A percentile compares a stretch with the other conserved stretches of the same genome.
Conservation (phyloP, 2,888 invertebrate genomes). For the Tineola bisselliella region DNA sequence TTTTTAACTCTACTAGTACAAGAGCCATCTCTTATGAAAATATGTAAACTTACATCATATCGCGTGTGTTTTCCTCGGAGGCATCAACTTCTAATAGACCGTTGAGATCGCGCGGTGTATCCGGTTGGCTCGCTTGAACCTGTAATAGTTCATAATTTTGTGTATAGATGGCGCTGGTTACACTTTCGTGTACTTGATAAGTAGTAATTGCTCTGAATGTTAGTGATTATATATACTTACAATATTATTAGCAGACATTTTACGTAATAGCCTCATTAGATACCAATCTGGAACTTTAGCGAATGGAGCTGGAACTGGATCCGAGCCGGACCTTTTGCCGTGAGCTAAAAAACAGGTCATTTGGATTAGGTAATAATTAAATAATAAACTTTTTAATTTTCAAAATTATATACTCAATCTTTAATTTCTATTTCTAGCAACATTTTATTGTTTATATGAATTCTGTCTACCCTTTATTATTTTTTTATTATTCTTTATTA, state of each 20-base stretch:
- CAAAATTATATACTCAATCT: too few species aligned
- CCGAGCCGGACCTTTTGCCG: slow-evolving; percentile 68
- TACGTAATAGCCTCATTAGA: slow-evolving; percentile 42
- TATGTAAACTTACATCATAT: slow-evolving; percentile 30
- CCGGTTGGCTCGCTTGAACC: slow-evolving; percentile 31
- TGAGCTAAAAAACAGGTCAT: slow-evolving; percentile 56
- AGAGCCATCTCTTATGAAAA: slow-evolving; percentile 19
- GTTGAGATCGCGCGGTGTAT: slow-evolving; percentile 30
- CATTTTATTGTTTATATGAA: too few species aligned
- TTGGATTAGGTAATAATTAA: too few species aligned
- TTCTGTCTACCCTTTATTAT: too few species aligned
- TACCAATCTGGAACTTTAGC: slow-evolving; percentile 48
- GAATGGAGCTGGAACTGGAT: slow-evolving; percentile 31
- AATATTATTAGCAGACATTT: slow-evolving; percentile 44
- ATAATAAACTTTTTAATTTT: too few species aligned
- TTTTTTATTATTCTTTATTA: too few species aligned
- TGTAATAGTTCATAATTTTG: slow-evolving; percentile 24
- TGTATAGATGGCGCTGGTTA: slow-evolving; percentile 28
- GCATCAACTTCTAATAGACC: slow-evolving; percentile 42
- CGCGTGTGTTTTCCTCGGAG: slow-evolving; percentile 30
- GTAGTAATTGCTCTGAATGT: too few species aligned
- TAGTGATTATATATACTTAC: slow-evolving; percentile 24
- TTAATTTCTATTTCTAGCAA: too few species aligned
- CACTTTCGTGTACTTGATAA: too few species aligned
- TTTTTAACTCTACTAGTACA: too few species aligned